phyloP scores from a whole-genome alignment of 2,113 vertebrate species.

The Lepus europaeus region DNA sequence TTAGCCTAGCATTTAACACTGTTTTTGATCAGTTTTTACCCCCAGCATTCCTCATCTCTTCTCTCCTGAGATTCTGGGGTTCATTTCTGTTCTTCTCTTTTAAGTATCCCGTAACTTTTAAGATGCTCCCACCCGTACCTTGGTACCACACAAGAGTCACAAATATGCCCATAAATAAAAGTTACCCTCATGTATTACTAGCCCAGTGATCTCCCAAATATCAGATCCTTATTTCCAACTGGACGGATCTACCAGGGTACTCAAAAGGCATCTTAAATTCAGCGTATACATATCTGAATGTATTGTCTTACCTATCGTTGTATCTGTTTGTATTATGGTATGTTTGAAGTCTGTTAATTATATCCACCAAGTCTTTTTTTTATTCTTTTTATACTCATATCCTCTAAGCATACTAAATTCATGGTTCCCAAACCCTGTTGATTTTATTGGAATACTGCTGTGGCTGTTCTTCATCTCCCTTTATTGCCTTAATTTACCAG shows the following conservation, averaged over 20 bases:
- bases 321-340: background rate
- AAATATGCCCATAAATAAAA: background rate
- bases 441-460: background rate
- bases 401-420: constrained; percentile 23
- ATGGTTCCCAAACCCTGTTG: background rate
- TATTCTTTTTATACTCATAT: constrained; percentile 16
- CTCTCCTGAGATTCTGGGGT: background rate
- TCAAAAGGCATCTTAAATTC: constrained; percentile 24
- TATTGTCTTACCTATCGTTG: background rate
- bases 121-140: background rate
- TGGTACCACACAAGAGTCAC: background rate
- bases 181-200: background rate
- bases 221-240: constrained; percentile 23
- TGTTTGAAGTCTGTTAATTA: constrained; percentile 46
- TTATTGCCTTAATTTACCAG: constrained; percentile 19
- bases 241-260: background rate
- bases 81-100: background rate
- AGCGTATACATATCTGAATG: background rate
- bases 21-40: background rate
- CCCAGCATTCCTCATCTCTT: background rate
- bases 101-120: background rate
- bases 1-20: background rate
- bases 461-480: constrained; percentile 40
- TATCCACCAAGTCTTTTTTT: background rate
- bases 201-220: background rate